phyloP scores from a whole-genome alignment of 1,140 invertebrate species.

The Dendrolimus punctatus region DNA sequence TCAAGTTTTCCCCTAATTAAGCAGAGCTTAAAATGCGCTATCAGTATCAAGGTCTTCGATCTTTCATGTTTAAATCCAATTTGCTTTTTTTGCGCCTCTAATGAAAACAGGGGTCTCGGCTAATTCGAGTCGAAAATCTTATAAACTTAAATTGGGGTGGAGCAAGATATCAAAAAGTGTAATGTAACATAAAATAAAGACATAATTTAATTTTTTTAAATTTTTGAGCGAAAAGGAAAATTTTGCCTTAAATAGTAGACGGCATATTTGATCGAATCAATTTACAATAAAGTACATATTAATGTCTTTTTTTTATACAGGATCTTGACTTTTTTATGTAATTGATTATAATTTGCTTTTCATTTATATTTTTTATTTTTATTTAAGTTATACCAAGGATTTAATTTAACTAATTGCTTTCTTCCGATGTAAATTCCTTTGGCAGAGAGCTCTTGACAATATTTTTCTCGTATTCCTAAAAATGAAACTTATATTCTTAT shows the following conservation, averaged over 20 bases:
- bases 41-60: conserved; percentile 33
- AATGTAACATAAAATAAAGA: conserved; percentile 19
- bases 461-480: too few relatives aligned
- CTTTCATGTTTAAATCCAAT: conserved; percentile 56
- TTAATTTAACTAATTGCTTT: too few relatives aligned
- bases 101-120: conserved; percentile 38
- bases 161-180: conserved; percentile 13
- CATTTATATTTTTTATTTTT: too few relatives aligned
- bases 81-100: conserved; percentile 42
- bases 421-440: too few relatives aligned
- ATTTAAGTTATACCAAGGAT: too few relatives aligned
- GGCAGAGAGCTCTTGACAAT: too few relatives aligned
- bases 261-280: too few relatives aligned
- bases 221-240: conserved; percentile 8
- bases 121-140: conserved; percentile 43
- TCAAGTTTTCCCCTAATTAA: conserved; percentile 43
- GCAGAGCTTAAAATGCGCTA: conserved; percentile 37
- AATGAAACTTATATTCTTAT: too few relatives aligned
- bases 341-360: too few relatives aligned
- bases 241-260: conserved; percentile 8
- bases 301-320: too few relatives aligned
- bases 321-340: too few relatives aligned
- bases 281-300: too few relatives aligned
- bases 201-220: conserved; percentile 20
- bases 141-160: conserved; percentile 33